Base-by-base conservation (phyloP, 92 coral and sea anemone species). In the Porites cylindrica region DNA sequence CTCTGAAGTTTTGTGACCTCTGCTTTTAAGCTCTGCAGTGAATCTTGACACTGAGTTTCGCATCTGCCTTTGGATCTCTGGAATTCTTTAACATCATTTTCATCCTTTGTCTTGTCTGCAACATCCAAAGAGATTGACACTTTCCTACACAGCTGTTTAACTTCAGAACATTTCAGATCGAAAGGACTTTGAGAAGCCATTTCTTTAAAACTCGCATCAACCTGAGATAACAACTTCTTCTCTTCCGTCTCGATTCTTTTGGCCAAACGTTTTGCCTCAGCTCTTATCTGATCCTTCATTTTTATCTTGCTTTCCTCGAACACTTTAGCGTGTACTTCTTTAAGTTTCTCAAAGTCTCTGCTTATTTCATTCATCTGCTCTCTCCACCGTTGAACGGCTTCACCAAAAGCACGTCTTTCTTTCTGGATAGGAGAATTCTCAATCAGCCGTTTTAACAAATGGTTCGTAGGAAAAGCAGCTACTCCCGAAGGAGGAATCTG, bases 401-500 rank as follows among this genome's bases (percentile, higher is more conserved):
- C 70, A n/a, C 1, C 14, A 12, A 88, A 53, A 21, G 61, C 91
- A 24, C 65, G 67, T 24, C 75, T 88, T 77, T 82, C 88, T 29
- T 82, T 88, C 53, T 66, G 38, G 21, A 79, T 70, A 7, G 91
- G 88, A 9, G 79, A 81, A 56, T 79, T 71, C 7, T 82, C 83
- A 21, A 82, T 19, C 51, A 88, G 74, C 79, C 84, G 81, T 74
- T 73, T 77, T 23, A 88, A 43, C 24, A 88, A 26, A 66, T 74
- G 83, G 43, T 88, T 88, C 0, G 87, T 82, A 23, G 84, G 84
- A 8, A 88, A 67, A 21, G 29, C 88, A 17, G 56, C 76, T 8
- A 88, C 88, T 24, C 91, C 86, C 17, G 61, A 66, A 20, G 72
- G 59, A 8, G 91, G 87, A 61, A 88, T 58, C 51, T 64, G 66